Evolutionary conservation across 2,797 vertebrate genomes (phyloP).

Genomic region (Darevskia nairensis): DNA sequence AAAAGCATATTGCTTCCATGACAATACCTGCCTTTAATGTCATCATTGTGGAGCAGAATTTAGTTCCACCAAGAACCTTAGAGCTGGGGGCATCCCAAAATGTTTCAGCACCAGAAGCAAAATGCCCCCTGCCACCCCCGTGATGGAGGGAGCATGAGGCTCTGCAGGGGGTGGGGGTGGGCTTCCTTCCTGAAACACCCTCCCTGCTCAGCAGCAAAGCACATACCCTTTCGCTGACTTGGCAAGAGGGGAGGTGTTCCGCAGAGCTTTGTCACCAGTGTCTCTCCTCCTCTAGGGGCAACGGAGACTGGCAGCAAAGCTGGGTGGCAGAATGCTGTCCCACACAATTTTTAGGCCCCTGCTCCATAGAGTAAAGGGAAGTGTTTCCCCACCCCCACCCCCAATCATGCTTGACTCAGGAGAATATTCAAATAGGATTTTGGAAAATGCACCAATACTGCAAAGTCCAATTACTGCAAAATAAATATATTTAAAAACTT

Average conservation of each 20-base stretch:
- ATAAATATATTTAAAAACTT: not conserved
- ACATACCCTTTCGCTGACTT: no score
- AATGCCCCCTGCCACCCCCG: not conserved
- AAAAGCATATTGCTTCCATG: not conserved
- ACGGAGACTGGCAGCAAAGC: no score
- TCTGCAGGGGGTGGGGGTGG: no score
- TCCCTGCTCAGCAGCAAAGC: no score
- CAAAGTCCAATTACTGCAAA: not conserved
- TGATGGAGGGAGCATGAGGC: no score
- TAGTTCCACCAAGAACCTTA: not conserved
- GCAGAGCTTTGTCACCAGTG: no score
- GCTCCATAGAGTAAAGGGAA: not conserved
- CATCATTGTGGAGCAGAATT: not conserved
- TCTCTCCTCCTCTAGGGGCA: no score
- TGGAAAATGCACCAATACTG: not conserved
- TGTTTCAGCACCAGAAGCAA: not conserved
- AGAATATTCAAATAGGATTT: slow-evolving; percentile 16
- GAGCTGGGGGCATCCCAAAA: not conserved
- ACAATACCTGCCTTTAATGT: not conserved
- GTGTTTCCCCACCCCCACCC: not conserved
- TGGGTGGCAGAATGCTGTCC: no score
- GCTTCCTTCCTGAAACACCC: no score
- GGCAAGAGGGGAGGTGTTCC: no score
- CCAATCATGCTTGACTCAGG: not conserved
- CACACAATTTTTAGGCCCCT: no score